Percentiles rank a stretch among this genome's conserved stretches.
Evolutionary conservation across 2,888 invertebrate genomes (phyloP).

Genomic region (Stegophylla sp.): DNA sequence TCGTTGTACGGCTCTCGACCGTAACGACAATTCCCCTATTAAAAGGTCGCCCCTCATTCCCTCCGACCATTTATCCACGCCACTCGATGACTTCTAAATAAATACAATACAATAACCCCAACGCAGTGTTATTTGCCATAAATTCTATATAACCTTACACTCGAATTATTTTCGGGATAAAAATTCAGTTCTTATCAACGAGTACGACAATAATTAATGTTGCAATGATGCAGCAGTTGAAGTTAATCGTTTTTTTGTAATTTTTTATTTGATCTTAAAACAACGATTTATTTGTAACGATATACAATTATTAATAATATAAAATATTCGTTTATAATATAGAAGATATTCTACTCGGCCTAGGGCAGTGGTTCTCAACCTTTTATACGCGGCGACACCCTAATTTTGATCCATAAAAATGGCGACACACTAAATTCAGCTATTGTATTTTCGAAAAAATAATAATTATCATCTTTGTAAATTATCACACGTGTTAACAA

Average conservation of each 20-base stretch:
- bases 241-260: neutral
- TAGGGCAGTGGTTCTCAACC: no score
- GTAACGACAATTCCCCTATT: constrained; percentile 47
- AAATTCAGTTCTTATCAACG: constrained; percentile 2
- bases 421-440: no score
- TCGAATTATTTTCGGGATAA: constrained; percentile 1
- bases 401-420: no score
- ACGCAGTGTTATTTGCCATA: constrained; percentile 24
- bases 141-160: neutral
- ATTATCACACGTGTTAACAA: no score
- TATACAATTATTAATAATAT: neutral
- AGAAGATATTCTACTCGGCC: no score
- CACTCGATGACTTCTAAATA: constrained; percentile 56
- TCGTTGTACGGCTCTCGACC: constrained; percentile 29
- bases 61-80: constrained; percentile 49
- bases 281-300: neutral
- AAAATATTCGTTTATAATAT: no score
- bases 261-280: neutral
- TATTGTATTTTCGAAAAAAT: no score
- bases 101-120: constrained; percentile 43
- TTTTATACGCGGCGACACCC: no score
- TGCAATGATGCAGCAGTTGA: neutral
- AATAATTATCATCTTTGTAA: no score
- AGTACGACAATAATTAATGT: constrained; percentile 18
- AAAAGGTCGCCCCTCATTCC: constrained; percentile 46